Conservation (phyloP, 92 coral and sea anemone species). For the Umimayanthus kanabou region DNA sequence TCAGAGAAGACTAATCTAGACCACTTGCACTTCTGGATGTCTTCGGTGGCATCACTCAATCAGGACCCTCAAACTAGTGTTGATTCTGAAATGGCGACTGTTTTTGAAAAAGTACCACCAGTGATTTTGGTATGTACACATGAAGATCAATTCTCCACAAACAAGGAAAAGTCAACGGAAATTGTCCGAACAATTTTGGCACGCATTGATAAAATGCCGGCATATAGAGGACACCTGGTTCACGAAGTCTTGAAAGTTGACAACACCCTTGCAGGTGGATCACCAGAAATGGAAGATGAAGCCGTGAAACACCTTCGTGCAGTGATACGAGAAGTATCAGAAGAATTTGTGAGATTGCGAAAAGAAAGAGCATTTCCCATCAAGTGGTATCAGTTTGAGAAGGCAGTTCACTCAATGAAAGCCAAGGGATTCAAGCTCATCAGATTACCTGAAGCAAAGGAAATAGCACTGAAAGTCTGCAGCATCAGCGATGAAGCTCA, state of each 20-base stretch:
- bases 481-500: too few species aligned
- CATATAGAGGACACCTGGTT: not conserved
- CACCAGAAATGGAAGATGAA: not conserved
- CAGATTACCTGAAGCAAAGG: conserved; percentile 28
- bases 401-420: conserved; percentile 52
- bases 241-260: not conserved
- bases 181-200: not conserved
- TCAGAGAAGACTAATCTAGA: too few species aligned
- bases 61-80: not conserved
- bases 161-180: not conserved
- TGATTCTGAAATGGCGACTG: not conserved
- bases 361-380: conserved; percentile 43
- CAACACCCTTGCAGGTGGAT: not conserved
- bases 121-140: too few species aligned
- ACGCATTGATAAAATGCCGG: not conserved
- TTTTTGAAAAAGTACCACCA: not conserved
- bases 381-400: too few species aligned
- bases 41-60: not conserved
- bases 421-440: conserved; percentile 45
- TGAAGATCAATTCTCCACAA: not conserved
- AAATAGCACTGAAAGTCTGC: conserved; percentile 48
- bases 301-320: not conserved
- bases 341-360: not conserved
- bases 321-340: not conserved
- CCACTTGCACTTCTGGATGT: too few species aligned